Conservation (phyloP, 2,113 vertebrate genomes). For the Cercocebus atys region DNA sequence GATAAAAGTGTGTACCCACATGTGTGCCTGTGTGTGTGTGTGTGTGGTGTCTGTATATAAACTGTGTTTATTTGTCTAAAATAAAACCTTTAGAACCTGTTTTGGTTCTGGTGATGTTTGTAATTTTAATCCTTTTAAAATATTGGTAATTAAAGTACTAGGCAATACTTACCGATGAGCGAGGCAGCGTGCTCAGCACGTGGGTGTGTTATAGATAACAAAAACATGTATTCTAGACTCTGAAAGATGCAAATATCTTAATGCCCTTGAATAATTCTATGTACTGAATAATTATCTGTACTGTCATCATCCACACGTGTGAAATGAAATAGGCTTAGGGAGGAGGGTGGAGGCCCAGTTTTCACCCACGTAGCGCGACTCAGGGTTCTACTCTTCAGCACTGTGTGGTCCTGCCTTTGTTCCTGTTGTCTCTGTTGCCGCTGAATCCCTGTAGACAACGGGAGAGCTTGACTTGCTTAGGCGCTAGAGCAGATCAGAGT, state of each 20-base stretch:
- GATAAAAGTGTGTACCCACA: background rate
- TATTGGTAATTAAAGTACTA: background rate
- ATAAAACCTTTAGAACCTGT: background rate
- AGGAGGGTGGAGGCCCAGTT: background rate
- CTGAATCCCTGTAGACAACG: background rate
- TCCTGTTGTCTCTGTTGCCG: background rate
- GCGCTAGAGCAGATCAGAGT: background rate
- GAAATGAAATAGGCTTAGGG: background rate
- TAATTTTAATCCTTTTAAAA: constrained; percentile 26
- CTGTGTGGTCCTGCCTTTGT: background rate
- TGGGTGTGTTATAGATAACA: background rate
- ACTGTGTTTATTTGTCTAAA: background rate
- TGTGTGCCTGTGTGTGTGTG: background rate
- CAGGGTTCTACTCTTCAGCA: background rate
- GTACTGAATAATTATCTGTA: background rate
- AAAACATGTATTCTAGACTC: background rate
- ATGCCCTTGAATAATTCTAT: background rate
- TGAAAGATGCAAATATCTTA: background rate
- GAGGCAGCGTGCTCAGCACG: background rate
- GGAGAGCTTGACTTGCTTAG: background rate
- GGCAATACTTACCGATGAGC: background rate
- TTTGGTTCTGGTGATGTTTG: background rate
- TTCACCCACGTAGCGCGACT: background rate
- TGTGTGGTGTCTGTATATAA: background rate
- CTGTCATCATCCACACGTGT: background rate